phyloP scores from a whole-genome alignment of 2,797 vertebrate genomes.

The Smutsia temminckii region DNA sequence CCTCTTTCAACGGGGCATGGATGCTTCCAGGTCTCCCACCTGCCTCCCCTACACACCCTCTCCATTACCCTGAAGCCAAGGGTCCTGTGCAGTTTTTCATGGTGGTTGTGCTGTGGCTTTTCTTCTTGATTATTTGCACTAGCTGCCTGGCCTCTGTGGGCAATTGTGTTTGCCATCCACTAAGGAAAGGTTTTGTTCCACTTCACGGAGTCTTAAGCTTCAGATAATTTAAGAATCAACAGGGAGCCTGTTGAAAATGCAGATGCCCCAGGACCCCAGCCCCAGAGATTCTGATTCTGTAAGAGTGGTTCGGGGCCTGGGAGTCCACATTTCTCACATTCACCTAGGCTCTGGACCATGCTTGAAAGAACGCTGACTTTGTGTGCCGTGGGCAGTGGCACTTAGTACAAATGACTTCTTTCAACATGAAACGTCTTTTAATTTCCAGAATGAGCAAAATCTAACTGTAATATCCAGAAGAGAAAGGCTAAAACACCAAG shows the following conservation, averaged over 20 bases:
- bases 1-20: not conserved
- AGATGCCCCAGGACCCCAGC: not conserved
- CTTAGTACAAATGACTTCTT: not conserved
- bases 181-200: not conserved
- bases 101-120: not conserved
- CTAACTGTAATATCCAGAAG: not conserved
- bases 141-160: not conserved
- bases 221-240: not conserved
- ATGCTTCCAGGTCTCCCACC: not conserved
- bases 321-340: not conserved
- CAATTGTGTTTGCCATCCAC: not conserved
- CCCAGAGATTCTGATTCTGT: not conserved
- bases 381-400: not conserved
- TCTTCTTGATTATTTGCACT: not conserved
- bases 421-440: not conserved
- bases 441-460: conserved; percentile 38
- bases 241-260: not conserved
- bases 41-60: not conserved
- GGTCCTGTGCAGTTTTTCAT: not conserved
- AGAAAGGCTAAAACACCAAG: not conserved
- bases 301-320: not conserved
- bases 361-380: not conserved
- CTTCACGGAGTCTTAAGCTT: not conserved
- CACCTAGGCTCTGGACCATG: not conserved
- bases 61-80: not conserved